A percentile compares a stretch with the other conserved stretches of the same genome.
These are phyloP conservation scores for Meandrusa payeni DNA, from an alignment of 2,888 invertebrate species.

Conservation along the genomic window DNA sequence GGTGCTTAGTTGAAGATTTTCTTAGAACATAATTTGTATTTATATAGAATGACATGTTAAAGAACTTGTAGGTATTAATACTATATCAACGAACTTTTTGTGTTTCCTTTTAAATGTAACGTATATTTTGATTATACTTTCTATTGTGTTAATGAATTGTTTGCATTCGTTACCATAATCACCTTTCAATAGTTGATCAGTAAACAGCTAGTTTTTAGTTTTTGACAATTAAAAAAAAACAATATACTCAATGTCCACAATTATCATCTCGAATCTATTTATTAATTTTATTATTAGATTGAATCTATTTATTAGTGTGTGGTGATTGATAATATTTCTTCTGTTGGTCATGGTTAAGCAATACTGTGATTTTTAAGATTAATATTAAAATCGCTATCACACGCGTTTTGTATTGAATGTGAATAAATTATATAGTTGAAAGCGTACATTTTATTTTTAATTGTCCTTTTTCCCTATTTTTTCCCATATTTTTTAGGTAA, in stretches of 20 bases:
- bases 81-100: constrained; percentile 52
- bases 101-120: constrained; percentile 36
- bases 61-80: constrained; percentile 52
- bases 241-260: constrained; percentile 33
- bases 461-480: too few species aligned
- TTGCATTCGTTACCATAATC: constrained; percentile 48
- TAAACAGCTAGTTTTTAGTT: constrained; percentile 42
- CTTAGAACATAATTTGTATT: constrained; percentile 62
- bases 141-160: constrained; percentile 41
- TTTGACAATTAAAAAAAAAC: constrained; percentile 43
- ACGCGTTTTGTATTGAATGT: constrained; percentile 80
- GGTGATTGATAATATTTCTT: constrained; percentile 71
- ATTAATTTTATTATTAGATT: constrained; percentile 61
- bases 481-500: too few species aligned
- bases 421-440: constrained; percentile 79
- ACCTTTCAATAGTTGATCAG: constrained; percentile 32
- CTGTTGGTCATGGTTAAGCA: constrained; percentile 46
- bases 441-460: constrained; percentile 36
- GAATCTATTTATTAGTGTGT: constrained; percentile 76
- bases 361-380: constrained; percentile 57
- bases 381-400: constrained; percentile 71
- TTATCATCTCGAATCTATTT: constrained; percentile 56
- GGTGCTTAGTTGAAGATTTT: constrained; percentile 75
- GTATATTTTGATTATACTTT: constrained; percentile 20
- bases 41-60: constrained; percentile 57